A percentile compares a stretch with the other conserved stretches of the same genome.
Conservation (phyloP, 2,797 vertebrate species). For the Hyperoplus immaculatus region DNA sequence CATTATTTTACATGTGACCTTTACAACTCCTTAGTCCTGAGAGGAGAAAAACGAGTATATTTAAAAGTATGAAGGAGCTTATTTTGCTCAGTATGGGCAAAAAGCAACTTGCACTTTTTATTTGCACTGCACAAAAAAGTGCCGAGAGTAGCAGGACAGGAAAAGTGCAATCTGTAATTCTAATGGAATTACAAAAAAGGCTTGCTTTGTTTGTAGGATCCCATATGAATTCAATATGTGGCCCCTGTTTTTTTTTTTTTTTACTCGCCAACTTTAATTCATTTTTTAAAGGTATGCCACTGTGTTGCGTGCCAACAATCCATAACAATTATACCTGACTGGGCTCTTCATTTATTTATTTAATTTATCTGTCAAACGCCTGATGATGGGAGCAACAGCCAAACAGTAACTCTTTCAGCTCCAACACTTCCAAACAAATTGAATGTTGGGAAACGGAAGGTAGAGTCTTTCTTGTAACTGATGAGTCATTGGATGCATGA, state of each 20-base stretch:
- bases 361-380: not conserved
- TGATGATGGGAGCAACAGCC: not conserved
- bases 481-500: not conserved
- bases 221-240: not conserved
- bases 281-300: not conserved
- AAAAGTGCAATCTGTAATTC: not conserved
- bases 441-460: not conserved
- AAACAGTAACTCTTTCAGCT: not conserved
- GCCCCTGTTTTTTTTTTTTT: not conserved
- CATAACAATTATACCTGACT: not conserved
- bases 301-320: not conserved
- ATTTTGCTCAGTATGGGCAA: not conserved
- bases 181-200: not conserved
- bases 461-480: not conserved
- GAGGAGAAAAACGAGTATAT: not conserved
- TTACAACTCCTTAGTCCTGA: not conserved
- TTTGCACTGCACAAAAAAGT: not conserved
- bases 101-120: not conserved
- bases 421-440: not conserved
- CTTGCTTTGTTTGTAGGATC: not conserved
- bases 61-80: not conserved
- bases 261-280: not conserved
- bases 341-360: not conserved
- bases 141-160: not conserved
- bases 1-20: not conserved